Conservation (phyloP, 2,888 invertebrate genomes). For the Xanthia icteritia region DNA sequence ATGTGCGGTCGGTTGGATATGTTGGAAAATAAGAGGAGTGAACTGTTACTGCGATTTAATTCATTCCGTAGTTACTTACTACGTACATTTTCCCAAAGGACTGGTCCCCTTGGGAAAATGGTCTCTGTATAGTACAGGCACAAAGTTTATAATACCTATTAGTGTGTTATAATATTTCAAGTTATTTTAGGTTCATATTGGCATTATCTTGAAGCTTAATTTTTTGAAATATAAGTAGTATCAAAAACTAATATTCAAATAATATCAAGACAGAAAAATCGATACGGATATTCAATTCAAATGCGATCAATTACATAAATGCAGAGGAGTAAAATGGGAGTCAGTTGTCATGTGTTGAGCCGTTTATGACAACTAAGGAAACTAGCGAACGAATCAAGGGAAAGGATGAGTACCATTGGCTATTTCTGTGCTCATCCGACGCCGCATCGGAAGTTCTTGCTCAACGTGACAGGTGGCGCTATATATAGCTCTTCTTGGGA, state of each 20-base stretch:
- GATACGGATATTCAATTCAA: background rate
- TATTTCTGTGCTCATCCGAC: slow-evolving; percentile 54
- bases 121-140: background rate
- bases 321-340: background rate
- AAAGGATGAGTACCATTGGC: slow-evolving; percentile 32
- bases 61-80: background rate
- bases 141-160: background rate
- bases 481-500: slow-evolving; percentile 45
- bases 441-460: slow-evolving; percentile 64
- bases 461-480: slow-evolving; percentile 62
- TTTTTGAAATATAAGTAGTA: background rate
- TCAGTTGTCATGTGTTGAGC: slow-evolving; percentile 4
- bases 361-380: slow-evolving; percentile 32
- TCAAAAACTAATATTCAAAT: background rate
- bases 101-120: background rate
- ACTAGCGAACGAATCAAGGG: slow-evolving; percentile 25
- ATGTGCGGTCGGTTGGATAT: slow-evolving; percentile 3
- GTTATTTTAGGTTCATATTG: background rate
- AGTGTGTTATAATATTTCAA: background rate
- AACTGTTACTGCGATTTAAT: slow-evolving; percentile 18
- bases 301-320: background rate
- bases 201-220: background rate
- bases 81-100: too few relatives aligned
- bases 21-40: slow-evolving; percentile 28
- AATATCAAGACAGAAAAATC: background rate